Evolutionary conservation across 2,797 vertebrate genomes (phyloP).

Genomic region (Protosalanx chinensis): DNA sequence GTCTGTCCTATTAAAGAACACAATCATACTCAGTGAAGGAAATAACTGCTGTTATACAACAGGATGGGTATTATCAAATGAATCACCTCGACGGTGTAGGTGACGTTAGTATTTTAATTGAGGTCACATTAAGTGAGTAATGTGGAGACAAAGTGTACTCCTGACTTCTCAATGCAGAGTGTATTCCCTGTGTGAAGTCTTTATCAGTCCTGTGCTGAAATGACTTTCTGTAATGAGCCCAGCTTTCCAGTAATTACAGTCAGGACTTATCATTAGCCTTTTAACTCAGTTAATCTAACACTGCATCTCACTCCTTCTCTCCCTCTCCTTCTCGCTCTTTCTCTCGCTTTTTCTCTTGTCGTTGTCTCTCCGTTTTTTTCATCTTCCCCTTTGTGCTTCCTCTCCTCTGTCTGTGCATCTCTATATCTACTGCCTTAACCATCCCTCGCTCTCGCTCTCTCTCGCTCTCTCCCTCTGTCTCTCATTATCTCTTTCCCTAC

Average conservation of each 20-base stretch:
- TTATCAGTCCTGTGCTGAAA: conserved; percentile 18
- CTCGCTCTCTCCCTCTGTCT: conserved; percentile 11
- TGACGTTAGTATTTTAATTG: too few relatives aligned
- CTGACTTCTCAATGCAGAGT: conserved; percentile 28
- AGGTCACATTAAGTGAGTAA: too few relatives aligned
- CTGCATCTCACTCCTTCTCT: background rate
- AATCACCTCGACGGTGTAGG: too few relatives aligned
- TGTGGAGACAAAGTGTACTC: conserved; percentile 8
- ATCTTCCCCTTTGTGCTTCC: background rate
- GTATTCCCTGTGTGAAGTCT: conserved; percentile 33
- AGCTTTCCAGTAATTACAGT: conserved; percentile 46
- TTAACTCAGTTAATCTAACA: conserved; percentile 45
- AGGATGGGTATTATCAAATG: background rate
- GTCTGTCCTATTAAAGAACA: too few relatives aligned
- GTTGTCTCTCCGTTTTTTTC: conserved; percentile 1
- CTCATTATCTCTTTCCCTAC: conserved; percentile 10
- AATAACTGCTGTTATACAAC: background rate
- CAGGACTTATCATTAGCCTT: conserved; percentile 54
- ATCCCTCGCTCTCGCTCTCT: conserved; percentile 11
- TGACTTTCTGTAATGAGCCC: conserved; percentile 49
- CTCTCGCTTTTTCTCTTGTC: conserved; percentile 12
- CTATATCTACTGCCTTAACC: conserved; percentile 5
- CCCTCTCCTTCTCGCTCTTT: conserved; percentile 23
- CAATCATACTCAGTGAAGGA: background rate
- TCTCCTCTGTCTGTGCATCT: conserved; percentile 10